phyloP scores from a whole-genome alignment of 2,888 invertebrate species.

The Epinotia bilunana region DNA sequence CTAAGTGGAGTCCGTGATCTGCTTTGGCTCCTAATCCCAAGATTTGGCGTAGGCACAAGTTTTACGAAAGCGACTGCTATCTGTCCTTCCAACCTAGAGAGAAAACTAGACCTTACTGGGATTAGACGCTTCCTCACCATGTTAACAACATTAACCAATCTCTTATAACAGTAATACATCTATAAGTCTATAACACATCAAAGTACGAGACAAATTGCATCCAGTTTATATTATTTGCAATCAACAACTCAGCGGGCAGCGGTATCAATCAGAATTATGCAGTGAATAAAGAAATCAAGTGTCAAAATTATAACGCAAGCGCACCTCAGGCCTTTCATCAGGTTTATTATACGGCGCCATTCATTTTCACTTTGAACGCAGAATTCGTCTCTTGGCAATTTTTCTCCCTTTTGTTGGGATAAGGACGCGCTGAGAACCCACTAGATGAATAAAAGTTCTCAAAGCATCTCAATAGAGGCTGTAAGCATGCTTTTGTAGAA shows the following conservation, averaged over 20 bases:
- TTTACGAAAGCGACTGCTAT: too few relatives aligned
- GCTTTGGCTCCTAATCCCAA: too few relatives aligned
- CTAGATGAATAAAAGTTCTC: conserved; percentile 64
- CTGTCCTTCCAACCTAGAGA: too few relatives aligned
- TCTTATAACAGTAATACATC: conserved; percentile 20
- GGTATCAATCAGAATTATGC: conserved; percentile 60
- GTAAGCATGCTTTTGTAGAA: conserved; percentile 27
- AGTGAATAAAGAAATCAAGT: conserved; percentile 77
- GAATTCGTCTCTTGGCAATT: conserved; percentile 67
- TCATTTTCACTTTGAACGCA: conserved; percentile 70
- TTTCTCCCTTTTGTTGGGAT: conserved; percentile 65
- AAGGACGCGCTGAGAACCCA: conserved; percentile 61
- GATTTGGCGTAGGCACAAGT: too few relatives aligned
- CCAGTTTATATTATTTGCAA: conserved; percentile 50
- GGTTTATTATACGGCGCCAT: conserved; percentile 65
- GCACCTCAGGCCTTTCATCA: conserved; percentile 60
- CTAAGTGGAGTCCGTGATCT: too few relatives aligned
- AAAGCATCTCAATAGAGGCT: conserved; percentile 56
- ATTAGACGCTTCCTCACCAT: too few relatives aligned
- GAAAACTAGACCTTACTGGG: too few relatives aligned
- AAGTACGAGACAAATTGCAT: conserved; percentile 48
- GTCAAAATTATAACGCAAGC: conserved; percentile 70
- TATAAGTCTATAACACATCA: conserved; percentile 44
- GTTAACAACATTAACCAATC: not conserved
- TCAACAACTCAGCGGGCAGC: conserved; percentile 52